Evolutionary conservation across 1,140 invertebrate species (phyloP), one percentile per base, ranked within the genome.

Genomic region (Nebria ingens): DNA sequence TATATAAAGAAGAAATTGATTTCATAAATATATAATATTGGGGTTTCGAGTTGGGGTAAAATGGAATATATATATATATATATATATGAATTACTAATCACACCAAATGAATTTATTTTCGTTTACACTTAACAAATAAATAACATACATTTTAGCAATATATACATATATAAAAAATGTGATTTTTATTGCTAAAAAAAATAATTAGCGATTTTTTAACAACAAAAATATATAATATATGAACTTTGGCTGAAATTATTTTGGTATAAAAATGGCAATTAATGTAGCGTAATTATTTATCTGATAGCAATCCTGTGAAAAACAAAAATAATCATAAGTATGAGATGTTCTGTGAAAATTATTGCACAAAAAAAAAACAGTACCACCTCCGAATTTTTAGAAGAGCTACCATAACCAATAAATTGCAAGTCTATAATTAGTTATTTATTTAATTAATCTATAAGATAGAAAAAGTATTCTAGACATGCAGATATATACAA

Each of bases 101-200:
- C 40, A 45, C 40, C 40, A 45, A n/a, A 45, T 45, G 40, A 9
- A 17, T 45, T 45, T 45, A 45, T 45, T 45, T 45, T 45, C 25
- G n/a, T 29, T 12, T 45, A 45, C 40, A 45, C 40, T 45, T 45
- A 45, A 45, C 40, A 45, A 45, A 45, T 45, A 45, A 45, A 45
- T 45, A 45, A 45, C 40, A 45, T 45, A 45, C 40, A 45, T 11
- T 4, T 34, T 34, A n/a, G n/a, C n/a, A n/a, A n/a, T n/a, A n/a
- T n/a, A n/a, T n/a, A 9, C 25, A 34, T 34, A 9, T 34, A 34
- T 34, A 11, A 12, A 45, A 45, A 45, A 45, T 45, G 40, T 45
- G 40, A 45, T 45, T n/a, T n/a, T n/a, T n/a, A 29, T 29, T 29
- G 25, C 25, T 29, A 29, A 6, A 29, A 6, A 29, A 29, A 6